Evolutionary conservation across 2,113 vertebrate genomes (phyloP).

Genomic region (Lonchura striata): DNA sequence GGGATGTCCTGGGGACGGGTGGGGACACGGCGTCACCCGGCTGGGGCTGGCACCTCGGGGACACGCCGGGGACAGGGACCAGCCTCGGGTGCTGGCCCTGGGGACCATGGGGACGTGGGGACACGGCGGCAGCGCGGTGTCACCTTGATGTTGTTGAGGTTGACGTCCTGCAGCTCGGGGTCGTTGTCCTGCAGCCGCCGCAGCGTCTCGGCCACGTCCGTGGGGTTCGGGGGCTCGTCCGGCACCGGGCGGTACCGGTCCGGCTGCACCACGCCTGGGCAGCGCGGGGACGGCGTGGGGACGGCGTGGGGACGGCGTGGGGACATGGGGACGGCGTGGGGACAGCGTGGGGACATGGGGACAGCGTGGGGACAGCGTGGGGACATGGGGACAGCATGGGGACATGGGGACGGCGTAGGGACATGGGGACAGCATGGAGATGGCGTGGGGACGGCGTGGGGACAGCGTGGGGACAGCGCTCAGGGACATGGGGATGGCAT

Average conservation of each 20-base stretch:
- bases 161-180: constrained; percentile 83
- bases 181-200: constrained; percentile 84
- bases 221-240: constrained; percentile 90
- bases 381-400: no score
- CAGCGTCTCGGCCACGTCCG: constrained; percentile 90
- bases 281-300: rapidly evolving
- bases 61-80: no score
- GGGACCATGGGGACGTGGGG: no score
- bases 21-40: background rate
- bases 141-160: constrained; percentile 98
- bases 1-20: constrained; percentile 85
- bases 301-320: rapidly evolving
- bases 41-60: background rate
- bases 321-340: background rate
- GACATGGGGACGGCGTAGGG: background rate
- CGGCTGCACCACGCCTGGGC: constrained; percentile 89
- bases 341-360: background rate
- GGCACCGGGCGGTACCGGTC: constrained; percentile 91
- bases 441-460: no score
- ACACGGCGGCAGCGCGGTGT: background rate
- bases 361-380: no score
- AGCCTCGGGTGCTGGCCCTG: no score
- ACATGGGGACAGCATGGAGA: no score
- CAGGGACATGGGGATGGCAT: no score
- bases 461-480: no score